Percentiles rank a stretch among this genome's conserved stretches.
Evolutionary conservation across 2,113 vertebrate species (phyloP).

Genomic region (Otus sunia): DNA sequence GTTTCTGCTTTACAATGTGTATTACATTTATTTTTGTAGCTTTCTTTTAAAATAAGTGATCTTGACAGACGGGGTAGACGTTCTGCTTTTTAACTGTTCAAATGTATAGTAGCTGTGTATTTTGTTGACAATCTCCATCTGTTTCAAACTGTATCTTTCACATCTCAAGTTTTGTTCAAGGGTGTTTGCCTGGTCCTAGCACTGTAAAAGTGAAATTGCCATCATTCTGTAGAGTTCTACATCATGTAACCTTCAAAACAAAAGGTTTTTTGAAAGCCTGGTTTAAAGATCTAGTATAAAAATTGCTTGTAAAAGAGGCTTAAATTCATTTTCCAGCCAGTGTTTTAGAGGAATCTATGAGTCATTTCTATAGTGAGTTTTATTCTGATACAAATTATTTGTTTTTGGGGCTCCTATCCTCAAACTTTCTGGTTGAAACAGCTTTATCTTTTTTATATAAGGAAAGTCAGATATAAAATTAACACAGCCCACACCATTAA

Average conservation of each 20-base stretch:
- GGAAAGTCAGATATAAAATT: neutral
- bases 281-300: neutral
- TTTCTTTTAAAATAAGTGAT: neutral
- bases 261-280: neutral
- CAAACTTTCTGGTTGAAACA: neutral
- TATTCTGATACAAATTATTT: neutral
- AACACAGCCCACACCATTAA: neutral
- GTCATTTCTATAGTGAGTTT: neutral
- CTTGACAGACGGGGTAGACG: neutral
- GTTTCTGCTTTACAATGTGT: neutral
- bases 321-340: constrained; percentile 1
- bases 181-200: neutral
- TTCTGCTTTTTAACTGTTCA: neutral
- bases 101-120: neutral
- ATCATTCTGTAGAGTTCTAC: neutral
- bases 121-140: neutral
- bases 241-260: neutral
- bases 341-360: neutral
- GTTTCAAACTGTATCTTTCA: neutral
- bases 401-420: neutral
- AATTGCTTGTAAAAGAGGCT: neutral
- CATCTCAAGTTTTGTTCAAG: neutral
- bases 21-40: neutral
- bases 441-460: neutral
- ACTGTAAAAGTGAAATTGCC: neutral